phyloP scores from a whole-genome alignment of 1,140 invertebrate species.

The silkworm (Bombyx mori) region DNA sequence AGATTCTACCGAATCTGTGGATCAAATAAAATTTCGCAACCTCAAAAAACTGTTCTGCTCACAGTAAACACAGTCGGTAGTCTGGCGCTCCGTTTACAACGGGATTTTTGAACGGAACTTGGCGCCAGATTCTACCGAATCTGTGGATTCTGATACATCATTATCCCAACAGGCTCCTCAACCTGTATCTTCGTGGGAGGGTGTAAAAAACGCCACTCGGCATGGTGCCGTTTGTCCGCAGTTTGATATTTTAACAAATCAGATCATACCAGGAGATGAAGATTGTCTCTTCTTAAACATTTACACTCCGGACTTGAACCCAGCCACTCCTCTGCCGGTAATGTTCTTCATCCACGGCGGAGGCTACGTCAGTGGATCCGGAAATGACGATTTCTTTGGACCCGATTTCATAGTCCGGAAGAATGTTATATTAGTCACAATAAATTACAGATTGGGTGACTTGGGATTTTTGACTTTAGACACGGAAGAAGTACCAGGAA shows the following conservation, averaged over 20 bases:
- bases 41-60: too few relatives aligned
- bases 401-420: slow-evolving; percentile 75
- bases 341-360: slow-evolving; percentile 70
- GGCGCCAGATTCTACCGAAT: too few relatives aligned
- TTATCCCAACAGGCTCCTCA: slow-evolving; percentile 39
- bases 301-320: slow-evolving; percentile 40
- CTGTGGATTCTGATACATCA: slow-evolving; percentile 8
- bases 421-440: slow-evolving; percentile 76
- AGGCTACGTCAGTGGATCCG: slow-evolving; percentile 43
- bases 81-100: too few relatives aligned
- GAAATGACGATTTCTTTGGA: slow-evolving; percentile 58
- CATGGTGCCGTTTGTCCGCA: slow-evolving; percentile 36
- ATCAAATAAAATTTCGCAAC: too few relatives aligned
- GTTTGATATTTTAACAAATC: slow-evolving; percentile 25
- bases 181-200: slow-evolving; percentile 43
- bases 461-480: slow-evolving; percentile 72
- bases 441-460: slow-evolving; percentile 79
- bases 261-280: slow-evolving; percentile 32
- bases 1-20: too few relatives aligned
- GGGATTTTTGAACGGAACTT: too few relatives aligned
- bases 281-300: slow-evolving; percentile 63
- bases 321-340: slow-evolving; percentile 38
- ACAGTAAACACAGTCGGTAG: too few relatives aligned
- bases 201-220: slow-evolving; percentile 25
- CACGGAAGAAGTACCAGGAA: slow-evolving; percentile 49